A percentile compares a stretch with the other conserved stretches of the same genome.
These are phyloP conservation scores for Alectoris magna DNA, from an alignment of 2,797 vertebrate genomes.

Conservation along the genomic window DNA sequence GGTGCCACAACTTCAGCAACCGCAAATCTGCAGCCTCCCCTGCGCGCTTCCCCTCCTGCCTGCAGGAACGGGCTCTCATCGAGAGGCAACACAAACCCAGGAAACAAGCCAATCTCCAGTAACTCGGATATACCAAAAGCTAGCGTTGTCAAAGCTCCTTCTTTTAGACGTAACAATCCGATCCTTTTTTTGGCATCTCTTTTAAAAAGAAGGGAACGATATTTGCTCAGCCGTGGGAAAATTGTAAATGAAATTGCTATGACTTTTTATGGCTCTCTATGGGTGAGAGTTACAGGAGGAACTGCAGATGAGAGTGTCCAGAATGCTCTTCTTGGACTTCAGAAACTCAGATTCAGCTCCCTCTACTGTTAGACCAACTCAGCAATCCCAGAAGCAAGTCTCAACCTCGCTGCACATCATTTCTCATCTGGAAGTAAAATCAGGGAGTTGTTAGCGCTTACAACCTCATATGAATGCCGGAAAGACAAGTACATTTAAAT, in stretches of 20 bases:
- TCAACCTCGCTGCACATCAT: background rate
- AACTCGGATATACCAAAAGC: background rate
- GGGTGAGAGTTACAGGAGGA: background rate
- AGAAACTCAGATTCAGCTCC: background rate
- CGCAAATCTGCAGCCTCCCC: background rate
- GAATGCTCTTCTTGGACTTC: background rate
- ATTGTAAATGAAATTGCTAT: rapidly evolving
- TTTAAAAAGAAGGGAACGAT: background rate
- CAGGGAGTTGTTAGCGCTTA: background rate
- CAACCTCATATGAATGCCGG: background rate
- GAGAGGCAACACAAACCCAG: background rate
- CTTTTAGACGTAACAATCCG: background rate
- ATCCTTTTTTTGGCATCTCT: background rate
- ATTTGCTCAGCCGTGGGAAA: background rate
- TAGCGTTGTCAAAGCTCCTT: background rate
- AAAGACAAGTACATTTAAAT: background rate
- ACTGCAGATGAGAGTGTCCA: background rate
- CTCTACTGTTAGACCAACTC: background rate
- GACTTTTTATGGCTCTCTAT: background rate
- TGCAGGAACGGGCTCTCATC: rapidly evolving
- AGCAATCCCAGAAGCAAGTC: background rate
- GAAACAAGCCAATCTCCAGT: background rate
- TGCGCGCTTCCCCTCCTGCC: rapidly evolving
- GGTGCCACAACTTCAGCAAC: constrained; percentile 41
- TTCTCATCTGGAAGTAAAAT: background rate